Conservation (phyloP, 2,888 invertebrate genomes). For the Pachycephus smyrnensis region DNA sequence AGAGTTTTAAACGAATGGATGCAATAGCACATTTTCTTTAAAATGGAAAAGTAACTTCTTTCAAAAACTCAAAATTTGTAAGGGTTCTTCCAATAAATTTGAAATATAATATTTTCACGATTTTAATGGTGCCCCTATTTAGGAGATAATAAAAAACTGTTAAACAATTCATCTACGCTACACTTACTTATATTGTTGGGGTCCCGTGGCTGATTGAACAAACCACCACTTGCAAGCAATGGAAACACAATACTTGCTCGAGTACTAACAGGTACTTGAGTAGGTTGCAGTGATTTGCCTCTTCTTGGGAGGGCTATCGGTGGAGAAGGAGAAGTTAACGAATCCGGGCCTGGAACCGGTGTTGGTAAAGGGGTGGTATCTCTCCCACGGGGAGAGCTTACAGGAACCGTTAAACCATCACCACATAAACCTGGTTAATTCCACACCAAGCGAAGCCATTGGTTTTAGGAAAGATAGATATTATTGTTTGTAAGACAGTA, state of each 20-base stretch:
- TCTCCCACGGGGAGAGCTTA: conserved; percentile 61
- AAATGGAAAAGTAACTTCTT: not conserved
- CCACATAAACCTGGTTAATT: conserved; percentile 59
- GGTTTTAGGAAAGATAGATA: conserved; percentile 1
- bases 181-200: conserved; percentile 63
- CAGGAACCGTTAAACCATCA: conserved; percentile 63
- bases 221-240: conserved; percentile 71
- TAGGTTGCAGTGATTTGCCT: conserved; percentile 60
- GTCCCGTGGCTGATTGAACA: conserved; percentile 69
- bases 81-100: not conserved
- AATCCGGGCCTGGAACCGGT: conserved; percentile 58
- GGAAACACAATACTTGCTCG: conserved; percentile 84
- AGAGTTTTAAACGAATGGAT: not conserved
- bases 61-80: not conserved
- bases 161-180: not conserved
- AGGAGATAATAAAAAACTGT: not conserved
- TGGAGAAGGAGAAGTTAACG: conserved; percentile 61
- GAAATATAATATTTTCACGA: not conserved
- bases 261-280: conserved; percentile 75
- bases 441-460: conserved; percentile 46
- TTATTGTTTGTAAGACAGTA: conserved; percentile 10
- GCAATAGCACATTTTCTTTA: not conserved
- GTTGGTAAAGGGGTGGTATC: conserved; percentile 55
- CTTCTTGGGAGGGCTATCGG: conserved; percentile 56
- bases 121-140: not conserved